These are phyloP conservation scores for Silurus asotus DNA, from an alignment of 2,113 vertebrate genomes.

Conservation along the genomic window DNA sequence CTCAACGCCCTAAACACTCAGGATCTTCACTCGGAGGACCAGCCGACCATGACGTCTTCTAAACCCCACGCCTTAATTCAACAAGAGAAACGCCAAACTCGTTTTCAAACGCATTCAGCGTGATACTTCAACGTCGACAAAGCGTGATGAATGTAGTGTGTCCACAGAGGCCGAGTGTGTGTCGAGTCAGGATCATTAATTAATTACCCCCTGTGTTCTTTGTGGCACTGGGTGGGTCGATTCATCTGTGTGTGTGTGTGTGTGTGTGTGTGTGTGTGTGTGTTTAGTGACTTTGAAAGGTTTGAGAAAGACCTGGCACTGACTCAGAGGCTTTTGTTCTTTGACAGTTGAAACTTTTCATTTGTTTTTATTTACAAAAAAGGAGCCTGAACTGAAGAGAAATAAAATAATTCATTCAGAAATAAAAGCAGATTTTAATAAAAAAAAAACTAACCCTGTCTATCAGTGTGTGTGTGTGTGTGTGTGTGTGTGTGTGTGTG, in stretches of 20 bases:
- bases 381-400: not conserved
- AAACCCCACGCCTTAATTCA: slow-evolving; percentile 51
- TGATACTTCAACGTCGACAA: slow-evolving; percentile 47
- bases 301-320: slow-evolving; percentile 26
- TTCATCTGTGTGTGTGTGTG: slow-evolving; percentile 21
- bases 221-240: slow-evolving; percentile 35
- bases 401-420: not conserved
- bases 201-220: slow-evolving; percentile 44
- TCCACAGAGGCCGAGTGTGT: slow-evolving; percentile 35
- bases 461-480: not conserved
- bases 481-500: slow-evolving; percentile 5
- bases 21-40: slow-evolving; percentile 19
- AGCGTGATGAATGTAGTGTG: slow-evolving; percentile 52
- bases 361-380: slow-evolving; percentile 15
- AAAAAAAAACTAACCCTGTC: not conserved
- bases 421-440: too few relatives aligned
- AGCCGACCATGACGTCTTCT: slow-evolving; percentile 43
- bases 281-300: slow-evolving; percentile 28
- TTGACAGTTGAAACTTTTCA: slow-evolving; percentile 32
- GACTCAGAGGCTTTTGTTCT: slow-evolving; percentile 34
- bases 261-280: slow-evolving; percentile 25
- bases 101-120: slow-evolving; percentile 44
- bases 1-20: slow-evolving; percentile 29
- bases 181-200: slow-evolving; percentile 45
- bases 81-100: slow-evolving; percentile 46